phyloP scores from a whole-genome alignment of 2,888 invertebrate species.

The Netelia virgata region DNA sequence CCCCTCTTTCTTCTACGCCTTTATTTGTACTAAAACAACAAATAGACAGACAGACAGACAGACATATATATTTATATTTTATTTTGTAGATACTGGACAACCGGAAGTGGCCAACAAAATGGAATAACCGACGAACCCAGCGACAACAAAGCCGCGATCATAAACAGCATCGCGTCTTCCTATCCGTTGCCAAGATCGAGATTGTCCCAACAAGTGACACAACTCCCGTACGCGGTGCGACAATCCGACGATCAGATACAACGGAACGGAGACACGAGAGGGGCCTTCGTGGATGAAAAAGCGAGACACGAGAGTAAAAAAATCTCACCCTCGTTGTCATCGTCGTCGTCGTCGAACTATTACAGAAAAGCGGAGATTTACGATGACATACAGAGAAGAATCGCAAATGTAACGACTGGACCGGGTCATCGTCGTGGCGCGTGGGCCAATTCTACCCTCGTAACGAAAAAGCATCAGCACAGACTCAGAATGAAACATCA shows the following conservation, averaged over 20 bases:
- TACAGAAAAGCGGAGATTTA: slow-evolving; percentile 77
- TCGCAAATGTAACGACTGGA: slow-evolving; percentile 74
- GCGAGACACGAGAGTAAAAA: slow-evolving; percentile 44
- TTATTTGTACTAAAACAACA: slow-evolving; percentile 38
- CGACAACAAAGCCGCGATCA: slow-evolving; percentile 80
- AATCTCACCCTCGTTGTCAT: slow-evolving; percentile 11
- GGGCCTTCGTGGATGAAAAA: slow-evolving; percentile 37
- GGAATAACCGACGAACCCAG: slow-evolving; percentile 74
- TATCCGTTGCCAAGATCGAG: slow-evolving; percentile 78
- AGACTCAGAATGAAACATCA: slow-evolving; percentile 82
- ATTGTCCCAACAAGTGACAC: slow-evolving; percentile 50
- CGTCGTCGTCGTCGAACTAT: slow-evolving; percentile 52
- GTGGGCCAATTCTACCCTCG: slow-evolving; percentile 71
- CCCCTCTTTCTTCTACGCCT: background rate
- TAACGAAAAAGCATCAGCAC: slow-evolving; percentile 75
- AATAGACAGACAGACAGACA: background rate
- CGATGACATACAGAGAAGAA: slow-evolving; percentile 79
- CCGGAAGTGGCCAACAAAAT: slow-evolving; percentile 70
- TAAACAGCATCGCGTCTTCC: slow-evolving; percentile 81
- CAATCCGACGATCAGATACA: slow-evolving; percentile 54
- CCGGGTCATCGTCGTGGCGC: slow-evolving; percentile 66
- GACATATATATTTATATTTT: background rate
- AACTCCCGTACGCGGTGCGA: slow-evolving; percentile 15
- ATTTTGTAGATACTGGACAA: slow-evolving; percentile 80
- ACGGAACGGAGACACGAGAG: slow-evolving; percentile 49